Conservation (phyloP, 2,888 invertebrate genomes). For the Caradrina kadenii region DNA sequence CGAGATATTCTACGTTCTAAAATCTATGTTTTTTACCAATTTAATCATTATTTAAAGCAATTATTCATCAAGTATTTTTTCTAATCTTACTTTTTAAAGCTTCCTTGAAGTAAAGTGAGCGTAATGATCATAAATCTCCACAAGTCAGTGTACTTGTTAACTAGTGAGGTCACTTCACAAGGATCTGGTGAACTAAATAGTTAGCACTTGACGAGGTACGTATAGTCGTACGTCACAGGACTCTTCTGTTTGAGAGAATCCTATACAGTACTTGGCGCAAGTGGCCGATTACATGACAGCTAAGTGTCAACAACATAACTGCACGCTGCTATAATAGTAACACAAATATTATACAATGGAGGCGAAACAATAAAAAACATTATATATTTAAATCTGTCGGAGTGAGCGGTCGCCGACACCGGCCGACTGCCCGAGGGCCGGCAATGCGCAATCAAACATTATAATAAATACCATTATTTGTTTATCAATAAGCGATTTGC, state of each 20-base stretch:
- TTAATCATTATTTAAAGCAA: background rate
- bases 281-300: conserved; percentile 42
- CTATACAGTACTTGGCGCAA: conserved; percentile 21
- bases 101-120: background rate
- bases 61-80: too few species aligned
- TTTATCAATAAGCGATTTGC: conserved; percentile 88
- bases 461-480: conserved; percentile 88
- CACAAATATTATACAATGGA: conserved; percentile 66
- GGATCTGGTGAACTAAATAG: too few species aligned
- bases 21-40: background rate
- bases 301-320: conserved; percentile 24
- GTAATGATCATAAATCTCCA: background rate
- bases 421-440: conserved; percentile 38
- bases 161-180: too few species aligned
- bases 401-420: conserved; percentile 79
- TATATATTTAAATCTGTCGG: conserved; percentile 81
- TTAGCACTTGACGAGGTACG: background rate
- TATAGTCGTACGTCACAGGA: too few species aligned
- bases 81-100: background rate
- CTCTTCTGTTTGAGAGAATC: background rate
- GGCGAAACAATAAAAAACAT: conserved; percentile 76
- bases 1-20: conserved; percentile 14
- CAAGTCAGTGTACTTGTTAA: too few species aligned
- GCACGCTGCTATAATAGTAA: conserved; percentile 52
- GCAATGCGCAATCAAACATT: conserved; percentile 86